phyloP scores from a whole-genome alignment of 1,140 invertebrate species.

The Zaprionus ornatus region DNA sequence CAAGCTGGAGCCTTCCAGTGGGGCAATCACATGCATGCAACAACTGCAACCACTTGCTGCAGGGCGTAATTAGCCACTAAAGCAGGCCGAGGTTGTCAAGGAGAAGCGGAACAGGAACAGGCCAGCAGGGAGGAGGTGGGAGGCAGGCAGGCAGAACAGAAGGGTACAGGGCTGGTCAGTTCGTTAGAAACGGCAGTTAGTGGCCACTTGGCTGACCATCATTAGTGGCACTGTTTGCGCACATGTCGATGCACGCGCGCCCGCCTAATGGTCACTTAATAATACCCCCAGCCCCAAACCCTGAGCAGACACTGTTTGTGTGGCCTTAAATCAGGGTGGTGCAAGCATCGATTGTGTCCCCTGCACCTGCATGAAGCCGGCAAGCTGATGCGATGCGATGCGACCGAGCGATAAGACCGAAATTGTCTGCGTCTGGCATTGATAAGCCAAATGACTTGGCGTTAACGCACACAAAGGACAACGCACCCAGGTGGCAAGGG shows the following conservation, averaged over 20 bases:
- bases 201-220: conserved; percentile 57
- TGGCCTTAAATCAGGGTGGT: conserved; percentile 47
- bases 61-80: conserved; percentile 81
- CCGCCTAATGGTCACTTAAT: conserved; percentile 76
- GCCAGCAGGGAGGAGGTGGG: not conserved
- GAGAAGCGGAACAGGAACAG: not conserved
- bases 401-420: conserved; percentile 64
- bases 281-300: conserved; percentile 42
- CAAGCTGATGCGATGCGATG: conserved; percentile 46
- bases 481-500: not conserved
- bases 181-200: conserved; percentile 66
- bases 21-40: conserved; percentile 77
- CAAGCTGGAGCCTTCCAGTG: conserved; percentile 18
- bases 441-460: conserved; percentile 81
- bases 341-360: conserved; percentile 42
- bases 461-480: conserved; percentile 71
- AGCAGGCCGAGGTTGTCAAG: conserved; percentile 37
- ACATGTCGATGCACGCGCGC: conserved; percentile 50
- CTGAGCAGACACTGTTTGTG: conserved; percentile 3
- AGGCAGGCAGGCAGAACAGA: not conserved
- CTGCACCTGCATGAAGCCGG: conserved; percentile 52
- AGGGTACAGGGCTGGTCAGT: conserved; percentile 17
- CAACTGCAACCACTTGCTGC: conserved; percentile 52
- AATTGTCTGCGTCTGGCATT: conserved; percentile 81
- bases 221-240: conserved; percentile 70